Conservation (phyloP, 2,113 vertebrate genomes). For the Daubentonia madagascariensis region DNA sequence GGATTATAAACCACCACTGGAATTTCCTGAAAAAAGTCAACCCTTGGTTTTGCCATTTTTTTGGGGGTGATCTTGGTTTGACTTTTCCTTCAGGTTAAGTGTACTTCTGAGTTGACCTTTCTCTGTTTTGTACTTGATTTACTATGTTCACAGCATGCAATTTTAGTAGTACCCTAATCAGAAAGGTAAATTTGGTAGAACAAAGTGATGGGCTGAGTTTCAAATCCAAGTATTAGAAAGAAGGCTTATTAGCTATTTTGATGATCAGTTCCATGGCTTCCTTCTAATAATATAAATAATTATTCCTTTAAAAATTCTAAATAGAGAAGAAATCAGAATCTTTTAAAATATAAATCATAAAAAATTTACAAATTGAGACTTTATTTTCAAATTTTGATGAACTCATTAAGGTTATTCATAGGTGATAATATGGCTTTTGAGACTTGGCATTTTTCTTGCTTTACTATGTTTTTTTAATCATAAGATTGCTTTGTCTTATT, state of each 20-base stretch:
- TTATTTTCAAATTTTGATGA: conserved; percentile 66
- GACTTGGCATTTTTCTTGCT: conserved; percentile 85
- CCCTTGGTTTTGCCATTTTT: not conserved
- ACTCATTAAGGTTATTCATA: not conserved
- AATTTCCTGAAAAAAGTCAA: not conserved
- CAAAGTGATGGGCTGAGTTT: not conserved
- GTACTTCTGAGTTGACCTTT: not conserved
- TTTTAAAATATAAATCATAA: conserved; percentile 24
- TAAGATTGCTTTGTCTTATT: conserved; percentile 80
- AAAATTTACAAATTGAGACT: conserved; percentile 38
- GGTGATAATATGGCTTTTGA: conserved; percentile 76
- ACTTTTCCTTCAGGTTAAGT: not conserved
- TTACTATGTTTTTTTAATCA: conserved; percentile 70
- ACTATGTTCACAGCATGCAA: not conserved
- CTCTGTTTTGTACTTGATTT: not conserved
- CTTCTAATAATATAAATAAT: not conserved
- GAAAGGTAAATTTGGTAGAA: conserved; percentile 10
- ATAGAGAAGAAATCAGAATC: not conserved
- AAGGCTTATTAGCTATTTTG: not conserved
- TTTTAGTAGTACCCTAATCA: not conserved
- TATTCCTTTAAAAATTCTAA: not conserved
- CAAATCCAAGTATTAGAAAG: not conserved
- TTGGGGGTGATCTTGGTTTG: not conserved
- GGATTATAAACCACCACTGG: not conserved
- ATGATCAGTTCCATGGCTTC: not conserved